phyloP scores from a whole-genome alignment of 1,140 invertebrate species.

The Drosophila cardini region DNA sequence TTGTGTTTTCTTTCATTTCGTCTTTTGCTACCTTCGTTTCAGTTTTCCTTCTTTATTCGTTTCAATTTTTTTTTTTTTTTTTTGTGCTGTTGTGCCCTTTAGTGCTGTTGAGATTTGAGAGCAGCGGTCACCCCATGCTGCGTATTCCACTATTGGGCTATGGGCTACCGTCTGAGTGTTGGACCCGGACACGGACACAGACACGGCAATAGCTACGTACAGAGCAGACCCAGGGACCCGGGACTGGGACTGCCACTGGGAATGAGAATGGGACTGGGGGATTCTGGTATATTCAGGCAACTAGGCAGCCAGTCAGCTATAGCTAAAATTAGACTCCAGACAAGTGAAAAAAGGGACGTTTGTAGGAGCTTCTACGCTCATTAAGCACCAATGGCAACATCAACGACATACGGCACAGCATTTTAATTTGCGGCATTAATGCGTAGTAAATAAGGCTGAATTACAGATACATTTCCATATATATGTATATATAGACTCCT shows the following conservation, averaged over 20 bases:
- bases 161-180: conserved; percentile 52
- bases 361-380: conserved; percentile 54
- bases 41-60: conserved; percentile 4
- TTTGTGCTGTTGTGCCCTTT: conserved; percentile 13
- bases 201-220: not conserved
- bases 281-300: conserved; percentile 4
- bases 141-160: conserved; percentile 38
- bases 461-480: conserved; percentile 30
- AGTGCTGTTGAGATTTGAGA: conserved; percentile 60
- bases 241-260: no score
- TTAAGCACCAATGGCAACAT: conserved; percentile 47
- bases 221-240: no score
- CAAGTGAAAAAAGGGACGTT: conserved; percentile 31
- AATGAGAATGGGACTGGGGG: no score
- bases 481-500: conserved; percentile 12
- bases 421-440: conserved; percentile 75
- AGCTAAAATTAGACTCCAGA: conserved; percentile 81
- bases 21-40: conserved; percentile 37
- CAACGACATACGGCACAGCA: conserved; percentile 61
- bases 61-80: conserved; percentile 13
- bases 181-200: conserved; percentile 27
- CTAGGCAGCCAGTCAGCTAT: conserved; percentile 32
- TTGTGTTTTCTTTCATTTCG: conserved; percentile 40
- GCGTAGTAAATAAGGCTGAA: conserved; percentile 63
- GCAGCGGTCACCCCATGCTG: conserved; percentile 74